A percentile compares a stretch with the other conserved stretches of the same genome.
Evolutionary conservation across 1,140 invertebrate species (phyloP).

Genomic region (Physella acuta): DNA sequence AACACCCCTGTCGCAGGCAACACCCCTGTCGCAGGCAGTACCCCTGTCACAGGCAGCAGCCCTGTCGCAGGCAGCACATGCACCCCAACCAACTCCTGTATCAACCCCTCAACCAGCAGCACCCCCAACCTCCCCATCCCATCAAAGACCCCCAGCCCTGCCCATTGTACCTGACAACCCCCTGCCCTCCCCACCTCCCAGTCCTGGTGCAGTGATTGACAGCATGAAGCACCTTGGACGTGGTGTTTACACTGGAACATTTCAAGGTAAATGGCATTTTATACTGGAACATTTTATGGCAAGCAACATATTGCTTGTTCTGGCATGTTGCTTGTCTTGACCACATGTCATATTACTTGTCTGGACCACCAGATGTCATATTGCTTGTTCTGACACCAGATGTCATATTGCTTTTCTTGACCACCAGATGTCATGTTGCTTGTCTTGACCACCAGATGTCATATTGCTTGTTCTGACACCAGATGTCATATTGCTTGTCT

Average conservation of each 20-base stretch:
- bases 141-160: constrained; percentile 26
- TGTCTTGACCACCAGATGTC: no score
- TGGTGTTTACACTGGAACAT: constrained; percentile 70
- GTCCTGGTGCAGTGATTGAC: constrained; percentile 79
- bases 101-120: background rate
- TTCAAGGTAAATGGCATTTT: constrained; percentile 63
- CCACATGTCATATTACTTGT: no score
- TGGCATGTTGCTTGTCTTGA: no score
- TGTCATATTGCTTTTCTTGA: background rate
- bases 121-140: background rate
- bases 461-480: background rate
- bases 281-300: no score
- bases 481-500: background rate
- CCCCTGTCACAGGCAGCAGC: no score
- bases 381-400: background rate
- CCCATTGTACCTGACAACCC: constrained; percentile 31
- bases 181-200: constrained; percentile 23
- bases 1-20: no score
- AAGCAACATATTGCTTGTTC: no score
- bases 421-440: no score
- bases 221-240: constrained; percentile 91
- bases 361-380: no score
- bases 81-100: background rate
- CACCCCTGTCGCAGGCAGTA: no score
- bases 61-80: no score